phyloP scores from a whole-genome alignment of 1,140 invertebrate species.

The Drosophila willistoni region DNA sequence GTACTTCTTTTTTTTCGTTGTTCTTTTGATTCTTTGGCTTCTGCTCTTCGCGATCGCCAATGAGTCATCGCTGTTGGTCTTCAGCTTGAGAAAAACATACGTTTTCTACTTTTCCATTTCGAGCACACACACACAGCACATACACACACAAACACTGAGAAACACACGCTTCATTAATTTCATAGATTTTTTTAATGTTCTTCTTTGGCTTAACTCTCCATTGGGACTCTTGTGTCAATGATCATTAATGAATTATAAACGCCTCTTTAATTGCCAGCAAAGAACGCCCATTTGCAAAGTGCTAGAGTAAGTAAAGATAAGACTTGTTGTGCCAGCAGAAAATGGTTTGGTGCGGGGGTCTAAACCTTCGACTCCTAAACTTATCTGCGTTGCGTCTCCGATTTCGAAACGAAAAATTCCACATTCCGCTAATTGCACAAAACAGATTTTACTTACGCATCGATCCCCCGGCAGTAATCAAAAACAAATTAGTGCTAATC shows the following conservation, averaged over 20 bases:
- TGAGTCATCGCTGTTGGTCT: constrained; percentile 57
- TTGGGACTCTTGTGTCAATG: constrained; percentile 13
- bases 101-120: constrained; percentile 23
- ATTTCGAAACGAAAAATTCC: constrained; percentile 6
- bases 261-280: constrained; percentile 51
- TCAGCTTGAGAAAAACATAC: constrained; percentile 35
- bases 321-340: not conserved
- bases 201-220: constrained; percentile 22
- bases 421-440: constrained; percentile 45
- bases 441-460: constrained; percentile 62
- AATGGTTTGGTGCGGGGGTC: not conserved
- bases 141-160: constrained; percentile 7
- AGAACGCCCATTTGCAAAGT: constrained; percentile 56
- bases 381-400: constrained; percentile 16
- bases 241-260: constrained; percentile 50
- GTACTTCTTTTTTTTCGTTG: constrained; percentile 11
- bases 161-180: constrained; percentile 24
- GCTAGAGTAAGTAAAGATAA: constrained; percentile 5
- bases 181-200: constrained; percentile 17
- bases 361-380: constrained; percentile 10
- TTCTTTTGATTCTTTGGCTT: constrained; percentile 14
- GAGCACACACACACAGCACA: constrained; percentile 2
- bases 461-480: constrained; percentile 56
- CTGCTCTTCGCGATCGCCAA: constrained; percentile 25
- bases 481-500: constrained; percentile 76